Evolutionary conservation across 2,113 vertebrate genomes (phyloP).

Genomic region (Hystrix brachyura): DNA sequence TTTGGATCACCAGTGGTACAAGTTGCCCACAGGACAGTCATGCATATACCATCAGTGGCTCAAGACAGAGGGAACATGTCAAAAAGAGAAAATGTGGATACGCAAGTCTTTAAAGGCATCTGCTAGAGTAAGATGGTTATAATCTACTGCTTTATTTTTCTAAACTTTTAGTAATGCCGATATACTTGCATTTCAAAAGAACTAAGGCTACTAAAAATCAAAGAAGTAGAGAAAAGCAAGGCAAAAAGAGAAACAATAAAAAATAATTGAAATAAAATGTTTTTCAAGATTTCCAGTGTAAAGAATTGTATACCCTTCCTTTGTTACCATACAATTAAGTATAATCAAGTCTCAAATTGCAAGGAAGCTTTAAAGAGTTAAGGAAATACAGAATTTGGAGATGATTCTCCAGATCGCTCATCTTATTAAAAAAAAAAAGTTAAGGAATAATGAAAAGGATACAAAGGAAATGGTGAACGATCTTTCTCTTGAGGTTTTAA

Average conservation of each 20-base stretch:
- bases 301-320: background rate
- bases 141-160: background rate
- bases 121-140: background rate
- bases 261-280: background rate
- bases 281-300: background rate
- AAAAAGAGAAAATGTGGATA: background rate
- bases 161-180: slow-evolving; percentile 26
- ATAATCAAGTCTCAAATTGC: background rate
- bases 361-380: background rate
- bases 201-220: background rate
- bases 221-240: background rate
- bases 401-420: too few relatives aligned
- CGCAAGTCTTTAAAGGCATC: background rate
- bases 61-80: background rate
- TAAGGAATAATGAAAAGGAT: background rate
- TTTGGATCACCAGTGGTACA: background rate
- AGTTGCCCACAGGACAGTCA: background rate
- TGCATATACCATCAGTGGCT: background rate
- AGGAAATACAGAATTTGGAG: background rate
- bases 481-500: background rate
- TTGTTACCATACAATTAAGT: background rate
- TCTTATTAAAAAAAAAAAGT: too few relatives aligned
- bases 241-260: background rate
- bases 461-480: background rate
- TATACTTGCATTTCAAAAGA: slow-evolving; percentile 21